These are phyloP conservation scores for Gymnobelideus leadbeateri DNA, from an alignment of 2,113 vertebrate species.

Conservation along the genomic window DNA sequence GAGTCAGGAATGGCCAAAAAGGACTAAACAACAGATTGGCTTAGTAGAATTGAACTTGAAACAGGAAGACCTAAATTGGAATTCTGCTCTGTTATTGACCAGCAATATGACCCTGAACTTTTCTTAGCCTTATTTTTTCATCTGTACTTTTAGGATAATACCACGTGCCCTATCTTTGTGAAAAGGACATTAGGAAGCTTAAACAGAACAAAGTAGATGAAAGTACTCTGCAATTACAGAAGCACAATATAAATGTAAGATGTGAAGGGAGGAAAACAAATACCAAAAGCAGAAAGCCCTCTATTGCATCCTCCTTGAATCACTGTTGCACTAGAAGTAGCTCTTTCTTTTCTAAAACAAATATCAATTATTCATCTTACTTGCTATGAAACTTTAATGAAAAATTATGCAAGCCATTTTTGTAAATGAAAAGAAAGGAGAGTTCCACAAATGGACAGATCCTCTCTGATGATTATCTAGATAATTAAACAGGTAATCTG, in stretches of 20 bases:
- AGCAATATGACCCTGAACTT: neutral
- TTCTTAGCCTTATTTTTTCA: neutral
- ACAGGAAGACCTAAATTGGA: neutral
- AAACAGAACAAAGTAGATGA: neutral
- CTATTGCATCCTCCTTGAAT: neutral
- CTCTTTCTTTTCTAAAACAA: neutral
- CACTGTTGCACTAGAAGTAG: neutral
- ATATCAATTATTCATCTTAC: constrained; percentile 59
- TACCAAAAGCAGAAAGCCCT: neutral
- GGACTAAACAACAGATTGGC: neutral
- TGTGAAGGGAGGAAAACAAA: neutral
- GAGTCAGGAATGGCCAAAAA: neutral
- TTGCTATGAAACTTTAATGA: constrained; percentile 57
- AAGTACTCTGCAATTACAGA: neutral
- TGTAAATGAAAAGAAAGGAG: neutral
- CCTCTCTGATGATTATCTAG: neutral
- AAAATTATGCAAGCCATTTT: neutral
- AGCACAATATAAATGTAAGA: neutral
- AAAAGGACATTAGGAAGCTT: neutral
- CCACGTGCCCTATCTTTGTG: neutral
- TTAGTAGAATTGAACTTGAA: neutral
- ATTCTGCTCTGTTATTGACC: neutral
- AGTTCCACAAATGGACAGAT: neutral
- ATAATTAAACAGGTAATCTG: neutral
- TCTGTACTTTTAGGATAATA: neutral